phyloP scores from a whole-genome alignment of 92 coral and sea anemone genomes.

The Heteractis magnifica region DNA sequence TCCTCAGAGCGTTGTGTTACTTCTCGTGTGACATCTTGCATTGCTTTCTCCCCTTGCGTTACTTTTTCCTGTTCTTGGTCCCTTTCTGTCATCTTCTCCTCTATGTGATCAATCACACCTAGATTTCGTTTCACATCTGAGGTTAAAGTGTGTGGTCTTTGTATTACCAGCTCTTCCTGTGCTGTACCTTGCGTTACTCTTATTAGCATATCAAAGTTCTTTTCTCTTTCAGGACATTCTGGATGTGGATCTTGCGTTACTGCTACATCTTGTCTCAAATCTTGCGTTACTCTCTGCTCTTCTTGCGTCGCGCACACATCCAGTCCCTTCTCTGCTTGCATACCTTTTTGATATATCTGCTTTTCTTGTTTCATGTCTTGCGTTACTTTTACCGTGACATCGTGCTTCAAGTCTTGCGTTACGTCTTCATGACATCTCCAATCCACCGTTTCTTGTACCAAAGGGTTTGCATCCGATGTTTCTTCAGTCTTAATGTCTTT shows the following conservation, averaged over 20 bases:
- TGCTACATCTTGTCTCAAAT: not conserved
- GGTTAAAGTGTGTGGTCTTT: not conserved
- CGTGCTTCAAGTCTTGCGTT: not conserved
- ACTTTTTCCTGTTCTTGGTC: not conserved
- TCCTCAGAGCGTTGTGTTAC: not conserved
- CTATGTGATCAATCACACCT: not conserved
- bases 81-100: constrained; percentile 1
- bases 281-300: not conserved
- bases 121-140: not conserved
- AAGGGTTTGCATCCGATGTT: not conserved
- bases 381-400: not conserved
- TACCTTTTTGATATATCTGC: not conserved
- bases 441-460: not conserved
- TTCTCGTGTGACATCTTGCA: not conserved
- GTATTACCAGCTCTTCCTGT: constrained; percentile 1
- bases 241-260: not conserved
- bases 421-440: not conserved
- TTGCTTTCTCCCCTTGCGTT: not conserved
- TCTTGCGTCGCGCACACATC: not conserved
- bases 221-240: too few species aligned
- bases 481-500: constrained; percentile 2
- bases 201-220: too few species aligned
- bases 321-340: not conserved
- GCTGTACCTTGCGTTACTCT: constrained; percentile 1
- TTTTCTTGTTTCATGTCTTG: not conserved